Percentiles rank a stretch among this genome's conserved stretches.
Conservation (phyloP, 2,113 vertebrate genomes). For the Gambusia affinis region DNA sequence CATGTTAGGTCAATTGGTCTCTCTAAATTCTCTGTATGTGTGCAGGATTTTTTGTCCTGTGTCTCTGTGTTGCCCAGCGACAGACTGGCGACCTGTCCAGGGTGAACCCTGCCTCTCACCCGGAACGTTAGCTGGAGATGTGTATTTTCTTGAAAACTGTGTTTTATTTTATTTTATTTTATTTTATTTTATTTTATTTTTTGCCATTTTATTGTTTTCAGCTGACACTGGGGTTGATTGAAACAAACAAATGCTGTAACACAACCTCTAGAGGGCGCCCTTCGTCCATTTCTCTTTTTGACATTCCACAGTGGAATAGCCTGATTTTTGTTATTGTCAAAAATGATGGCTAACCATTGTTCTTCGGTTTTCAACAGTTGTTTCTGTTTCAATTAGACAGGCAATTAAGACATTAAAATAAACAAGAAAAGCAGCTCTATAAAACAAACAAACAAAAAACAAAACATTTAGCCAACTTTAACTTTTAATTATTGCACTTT, state of each 20-base stretch:
- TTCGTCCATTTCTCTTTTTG: background rate
- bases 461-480: background rate
- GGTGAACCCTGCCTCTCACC: too few relatives aligned
- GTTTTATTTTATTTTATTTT: too few relatives aligned
- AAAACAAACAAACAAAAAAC: background rate
- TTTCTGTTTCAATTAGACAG: background rate
- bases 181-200: background rate
- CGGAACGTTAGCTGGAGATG: too few relatives aligned
- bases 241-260: background rate
- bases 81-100: too few relatives aligned
- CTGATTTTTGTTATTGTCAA: background rate
- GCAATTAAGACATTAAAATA: background rate
- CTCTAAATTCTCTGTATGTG: too few relatives aligned
- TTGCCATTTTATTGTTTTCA: background rate
- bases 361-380: background rate
- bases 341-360: background rate
- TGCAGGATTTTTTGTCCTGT: too few relatives aligned
- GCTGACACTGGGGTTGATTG: too few relatives aligned
- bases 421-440: background rate
- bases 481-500: background rate
- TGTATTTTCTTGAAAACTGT: background rate
- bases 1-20: too few relatives aligned
- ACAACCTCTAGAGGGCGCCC: background rate
- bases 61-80: too few relatives aligned
- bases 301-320: background rate